Evolutionary conservation across 2,797 vertebrate genomes (phyloP), one percentile per base, ranked within the genome.

Genomic region (Sebastes itinus): DNA sequence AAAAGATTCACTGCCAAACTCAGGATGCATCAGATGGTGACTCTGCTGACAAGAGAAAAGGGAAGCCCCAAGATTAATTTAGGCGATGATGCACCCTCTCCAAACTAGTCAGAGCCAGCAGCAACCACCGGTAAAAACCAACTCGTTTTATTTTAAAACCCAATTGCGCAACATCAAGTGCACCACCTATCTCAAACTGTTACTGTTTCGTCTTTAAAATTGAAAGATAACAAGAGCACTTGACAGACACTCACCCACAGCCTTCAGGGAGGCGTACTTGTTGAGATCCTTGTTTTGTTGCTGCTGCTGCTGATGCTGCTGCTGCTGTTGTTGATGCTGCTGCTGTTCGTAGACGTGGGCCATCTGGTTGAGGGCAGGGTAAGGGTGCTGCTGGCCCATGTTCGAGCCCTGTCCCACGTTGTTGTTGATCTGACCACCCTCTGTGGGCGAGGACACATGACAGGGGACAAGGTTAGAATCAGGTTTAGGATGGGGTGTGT

Each of bases 241-340:
- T 81, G 85, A 73, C 75, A 68, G 74, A 67, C 66, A 91, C 98
- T 99, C 95, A 99, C 98, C 98, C 1, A 99, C 98, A 28, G 97
- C 97, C 94, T 99, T 99, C 14, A 99, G 95, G 62, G 98, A 98
- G 80, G 98, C 97, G 0, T 99, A 99, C 92, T 99, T 99, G 96
- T 98, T 99, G 77, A 99, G 92, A 59, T 99, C 98, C 90, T 98
- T 99, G 89, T 96, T 96, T 0, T 96, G 96, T 35, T 88, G 89
- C 60, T 88, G 92, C 33, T 86, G 88, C 6, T 83, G 86, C 12
- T 82, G 84, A 10, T 78, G 82, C 6, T 82, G 87, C 9, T 86
- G 87, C 1, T 87, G 87, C 1, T 77, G 80, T 22, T 49, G 85
- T 0, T 77, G 85, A 1, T 87, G 82, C 0, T 97, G 97, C 85